A percentile compares a stretch with the other conserved stretches of the same genome.
These are phyloP conservation scores for Indicator maculatus DNA, from an alignment of 2,113 vertebrate genomes.

Conservation along the genomic window DNA sequence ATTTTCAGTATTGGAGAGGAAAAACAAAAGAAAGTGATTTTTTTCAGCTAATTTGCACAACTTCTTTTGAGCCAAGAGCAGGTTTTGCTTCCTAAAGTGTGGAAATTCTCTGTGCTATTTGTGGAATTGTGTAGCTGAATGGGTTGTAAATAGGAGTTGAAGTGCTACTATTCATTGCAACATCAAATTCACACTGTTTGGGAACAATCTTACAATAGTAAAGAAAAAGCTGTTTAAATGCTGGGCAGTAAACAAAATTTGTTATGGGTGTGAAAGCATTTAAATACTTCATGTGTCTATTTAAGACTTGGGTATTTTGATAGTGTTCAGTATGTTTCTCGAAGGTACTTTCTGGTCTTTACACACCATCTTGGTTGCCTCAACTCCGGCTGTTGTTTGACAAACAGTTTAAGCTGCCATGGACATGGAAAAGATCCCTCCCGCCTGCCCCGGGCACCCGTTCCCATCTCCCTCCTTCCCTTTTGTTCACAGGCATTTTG, in stretches of 20 bases:
- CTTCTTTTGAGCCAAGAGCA: conserved; percentile 40
- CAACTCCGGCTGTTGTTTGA: conserved; percentile 61
- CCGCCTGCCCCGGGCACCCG: conserved; percentile 20
- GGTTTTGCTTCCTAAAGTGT: conserved; percentile 35
- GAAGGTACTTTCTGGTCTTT: conserved; percentile 58
- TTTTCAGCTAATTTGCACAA: conserved; percentile 42
- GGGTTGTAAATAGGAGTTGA: conserved; percentile 53
- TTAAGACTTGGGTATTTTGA: conserved; percentile 49
- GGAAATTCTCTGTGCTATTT: conserved; percentile 41
- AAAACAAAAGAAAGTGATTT: conserved; percentile 27
- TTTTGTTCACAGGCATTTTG: conserved; percentile 19
- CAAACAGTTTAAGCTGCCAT: conserved; percentile 55
- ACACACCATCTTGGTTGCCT: conserved; percentile 64
- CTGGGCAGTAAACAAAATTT: conserved; percentile 64
- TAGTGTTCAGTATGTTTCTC: conserved; percentile 54
- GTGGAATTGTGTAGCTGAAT: conserved; percentile 43
- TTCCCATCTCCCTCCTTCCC: conserved; percentile 17
- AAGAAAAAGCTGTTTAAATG: conserved; percentile 64
- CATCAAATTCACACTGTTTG: conserved; percentile 63
- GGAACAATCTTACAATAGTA: conserved; percentile 56
- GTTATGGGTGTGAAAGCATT: conserved; percentile 64
- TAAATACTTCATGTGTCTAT: conserved; percentile 63
- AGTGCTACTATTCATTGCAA: conserved; percentile 56
- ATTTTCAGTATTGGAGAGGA: neutral
- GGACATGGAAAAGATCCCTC: conserved; percentile 30